Evolutionary conservation across 2,888 invertebrate genomes (phyloP).

Genomic region (Scaeva pyrastri): DNA sequence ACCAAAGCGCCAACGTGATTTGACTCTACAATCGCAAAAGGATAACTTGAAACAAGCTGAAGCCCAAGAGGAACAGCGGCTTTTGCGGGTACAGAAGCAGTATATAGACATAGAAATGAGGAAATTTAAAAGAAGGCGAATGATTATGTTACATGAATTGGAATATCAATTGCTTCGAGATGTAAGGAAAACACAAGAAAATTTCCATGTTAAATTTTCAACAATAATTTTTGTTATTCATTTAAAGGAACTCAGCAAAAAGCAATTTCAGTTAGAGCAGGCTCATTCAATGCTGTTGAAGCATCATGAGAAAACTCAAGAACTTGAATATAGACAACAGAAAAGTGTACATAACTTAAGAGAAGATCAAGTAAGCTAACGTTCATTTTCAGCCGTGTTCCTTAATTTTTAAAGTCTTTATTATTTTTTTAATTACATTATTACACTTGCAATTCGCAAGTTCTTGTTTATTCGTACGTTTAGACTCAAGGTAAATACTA

Average conservation of each 20-base stretch:
- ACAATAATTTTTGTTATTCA: neutral
- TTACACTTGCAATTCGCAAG: constrained; percentile 54
- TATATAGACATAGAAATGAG: constrained; percentile 96
- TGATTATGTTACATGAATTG: constrained; percentile 93
- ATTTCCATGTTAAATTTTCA: constrained; percentile 26
- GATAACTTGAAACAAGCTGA: constrained; percentile 96
- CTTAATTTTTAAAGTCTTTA: constrained; percentile 18
- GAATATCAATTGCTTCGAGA: constrained; percentile 96
- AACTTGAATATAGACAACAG: constrained; percentile 97
- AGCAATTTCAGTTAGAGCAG: constrained; percentile 97
- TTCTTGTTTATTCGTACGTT: constrained; percentile 34
- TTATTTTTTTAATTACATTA: constrained; percentile 16
- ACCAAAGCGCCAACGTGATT: constrained; percentile 95
- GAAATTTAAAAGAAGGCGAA: constrained; percentile 95
- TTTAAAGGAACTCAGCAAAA: constrained; percentile 94
- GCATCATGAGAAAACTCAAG: constrained; percentile 98
- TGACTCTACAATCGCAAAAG: constrained; percentile 95
- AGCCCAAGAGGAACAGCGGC: constrained; percentile 94
- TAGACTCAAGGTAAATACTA: constrained; percentile 57
- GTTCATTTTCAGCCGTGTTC: constrained; percentile 23
- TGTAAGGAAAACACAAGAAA: constrained; percentile 84
- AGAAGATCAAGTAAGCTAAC: constrained; percentile 89
- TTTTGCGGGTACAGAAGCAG: constrained; percentile 94
- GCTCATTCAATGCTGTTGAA: constrained; percentile 96
- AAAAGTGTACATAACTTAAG: constrained; percentile 96